These are phyloP conservation scores for Dyspetes luteomarginatus DNA, from an alignment of 2,888 invertebrate species.

Conservation along the genomic window DNA sequence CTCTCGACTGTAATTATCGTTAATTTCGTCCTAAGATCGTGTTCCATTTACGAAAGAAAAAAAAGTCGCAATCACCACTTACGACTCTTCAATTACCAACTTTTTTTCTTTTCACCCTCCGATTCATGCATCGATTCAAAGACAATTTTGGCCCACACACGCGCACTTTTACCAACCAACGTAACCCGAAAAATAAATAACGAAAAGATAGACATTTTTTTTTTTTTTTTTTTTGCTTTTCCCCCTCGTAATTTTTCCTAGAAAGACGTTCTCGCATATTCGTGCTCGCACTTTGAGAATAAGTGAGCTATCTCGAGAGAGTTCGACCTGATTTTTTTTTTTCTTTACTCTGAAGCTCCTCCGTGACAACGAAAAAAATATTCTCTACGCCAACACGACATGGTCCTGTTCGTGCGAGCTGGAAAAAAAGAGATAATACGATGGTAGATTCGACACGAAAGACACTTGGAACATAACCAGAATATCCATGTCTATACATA, in stretches of 20 bases:
- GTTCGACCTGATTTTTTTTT: slow-evolving; percentile 55
- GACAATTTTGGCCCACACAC: background rate
- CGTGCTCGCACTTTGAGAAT: slow-evolving; percentile 37
- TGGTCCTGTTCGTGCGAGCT: slow-evolving; percentile 54
- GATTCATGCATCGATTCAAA: slow-evolving; percentile 8
- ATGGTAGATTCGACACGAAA: slow-evolving; percentile 59
- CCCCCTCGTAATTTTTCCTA: slow-evolving; percentile 22
- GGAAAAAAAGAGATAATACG: slow-evolving; percentile 2
- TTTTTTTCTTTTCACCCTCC: background rate
- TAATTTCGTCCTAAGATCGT: background rate
- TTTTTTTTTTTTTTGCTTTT: slow-evolving; percentile 21
- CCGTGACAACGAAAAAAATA: slow-evolving; percentile 48
- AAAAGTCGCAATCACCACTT: background rate
- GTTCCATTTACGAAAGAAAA: background rate
- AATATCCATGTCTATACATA: slow-evolving; percentile 4
- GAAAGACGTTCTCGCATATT: slow-evolving; percentile 46
- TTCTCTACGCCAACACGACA: slow-evolving; percentile 37
- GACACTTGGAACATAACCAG: slow-evolving; percentile 43
- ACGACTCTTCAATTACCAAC: slow-evolving; percentile 39
- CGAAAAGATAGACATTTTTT: slow-evolving; percentile 2
- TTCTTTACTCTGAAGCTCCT: slow-evolving; percentile 13
- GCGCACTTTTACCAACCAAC: slow-evolving; percentile 33
- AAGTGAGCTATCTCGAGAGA: slow-evolving; percentile 8
- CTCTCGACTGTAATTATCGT: background rate
- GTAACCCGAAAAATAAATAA: background rate